A percentile compares a stretch with the other conserved stretches of the same genome.
Conservation (phyloP, 2,888 invertebrate genomes). For the Lottia gigantea region DNA sequence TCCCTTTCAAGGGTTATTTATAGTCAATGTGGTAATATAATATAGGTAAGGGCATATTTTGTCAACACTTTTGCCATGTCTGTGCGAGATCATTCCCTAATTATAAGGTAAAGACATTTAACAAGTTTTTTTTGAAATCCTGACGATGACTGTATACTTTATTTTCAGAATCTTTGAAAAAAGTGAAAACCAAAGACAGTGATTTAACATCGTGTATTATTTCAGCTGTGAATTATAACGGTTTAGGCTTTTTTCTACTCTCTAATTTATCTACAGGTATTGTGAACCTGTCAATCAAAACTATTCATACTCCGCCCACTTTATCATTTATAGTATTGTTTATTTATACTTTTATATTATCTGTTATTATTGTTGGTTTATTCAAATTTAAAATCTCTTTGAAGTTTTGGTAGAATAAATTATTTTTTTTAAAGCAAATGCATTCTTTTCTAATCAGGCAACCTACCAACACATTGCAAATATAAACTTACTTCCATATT, state of each 20-base stretch:
- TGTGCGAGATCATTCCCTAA: too few species aligned
- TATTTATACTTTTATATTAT: slow-evolving; percentile 56
- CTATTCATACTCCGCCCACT: slow-evolving; percentile 65
- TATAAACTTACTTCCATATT: too few species aligned
- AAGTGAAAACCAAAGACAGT: not conserved
- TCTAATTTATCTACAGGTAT: slow-evolving; percentile 87
- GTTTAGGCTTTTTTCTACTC: slow-evolving; percentile 83
- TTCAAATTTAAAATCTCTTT: slow-evolving; percentile 41
- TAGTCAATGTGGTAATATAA: too few species aligned
- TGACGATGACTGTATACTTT: not conserved
- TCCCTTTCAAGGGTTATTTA: too few species aligned
- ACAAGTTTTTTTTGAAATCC: not conserved
- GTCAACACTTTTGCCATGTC: too few species aligned
- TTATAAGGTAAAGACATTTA: too few species aligned
- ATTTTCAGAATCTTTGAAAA: not conserved
- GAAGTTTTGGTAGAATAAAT: slow-evolving; percentile 44
- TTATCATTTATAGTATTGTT: slow-evolving; percentile 45
- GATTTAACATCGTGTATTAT: slow-evolving; percentile 69
- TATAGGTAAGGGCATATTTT: too few species aligned
- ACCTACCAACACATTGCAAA: too few species aligned
- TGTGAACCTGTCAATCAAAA: slow-evolving; percentile 80
- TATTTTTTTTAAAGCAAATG: too few species aligned
- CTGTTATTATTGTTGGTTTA: slow-evolving; percentile 32
- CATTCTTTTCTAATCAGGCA: too few species aligned
- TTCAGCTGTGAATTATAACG: slow-evolving; percentile 83